phyloP scores from a whole-genome alignment of 2,797 vertebrate species.

The Cynodonichthys magdalenae region DNA sequence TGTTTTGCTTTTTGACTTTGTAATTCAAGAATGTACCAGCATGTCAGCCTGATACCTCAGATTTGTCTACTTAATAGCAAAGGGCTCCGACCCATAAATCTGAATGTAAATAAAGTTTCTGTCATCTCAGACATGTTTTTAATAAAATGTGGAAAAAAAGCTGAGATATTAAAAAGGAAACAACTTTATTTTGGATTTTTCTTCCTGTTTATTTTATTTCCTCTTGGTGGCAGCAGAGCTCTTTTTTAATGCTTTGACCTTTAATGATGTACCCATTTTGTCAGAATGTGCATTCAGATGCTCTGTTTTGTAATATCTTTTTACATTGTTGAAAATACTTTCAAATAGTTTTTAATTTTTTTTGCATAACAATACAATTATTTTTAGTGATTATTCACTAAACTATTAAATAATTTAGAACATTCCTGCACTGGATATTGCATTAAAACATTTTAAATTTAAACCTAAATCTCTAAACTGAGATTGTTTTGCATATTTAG shows the following conservation, averaged over 20 bases:
- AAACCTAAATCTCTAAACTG: slow-evolving; percentile 1
- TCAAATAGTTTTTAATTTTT: too few species aligned
- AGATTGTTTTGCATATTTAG: slow-evolving; percentile 63
- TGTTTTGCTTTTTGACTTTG: slow-evolving; percentile 34
- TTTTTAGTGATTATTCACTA: too few species aligned
- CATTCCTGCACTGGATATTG: neutral
- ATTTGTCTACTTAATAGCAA: slow-evolving; percentile 27
- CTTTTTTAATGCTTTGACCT: slow-evolving; percentile 45
- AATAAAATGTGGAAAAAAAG: slow-evolving; percentile 41
- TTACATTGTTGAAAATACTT: neutral
- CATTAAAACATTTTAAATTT: neutral
- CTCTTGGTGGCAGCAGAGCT: slow-evolving; percentile 54
- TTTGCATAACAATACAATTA: too few species aligned
- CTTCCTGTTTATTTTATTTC: neutral
- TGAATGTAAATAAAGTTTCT: slow-evolving; percentile 54
- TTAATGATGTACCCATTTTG: slow-evolving; percentile 30
- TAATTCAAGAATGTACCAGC: slow-evolving; percentile 61
- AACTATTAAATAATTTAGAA: too few species aligned
- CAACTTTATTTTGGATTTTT: neutral
- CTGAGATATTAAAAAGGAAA: slow-evolving; percentile 13
- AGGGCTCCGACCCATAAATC: slow-evolving; percentile 47
- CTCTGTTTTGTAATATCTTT: neutral
- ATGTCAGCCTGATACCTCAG: slow-evolving; percentile 60
- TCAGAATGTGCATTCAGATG: slow-evolving; percentile 12
- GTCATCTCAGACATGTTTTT: too few species aligned